Conservation (phyloP, 2,797 vertebrate genomes). For the Australoheros facetus region DNA sequence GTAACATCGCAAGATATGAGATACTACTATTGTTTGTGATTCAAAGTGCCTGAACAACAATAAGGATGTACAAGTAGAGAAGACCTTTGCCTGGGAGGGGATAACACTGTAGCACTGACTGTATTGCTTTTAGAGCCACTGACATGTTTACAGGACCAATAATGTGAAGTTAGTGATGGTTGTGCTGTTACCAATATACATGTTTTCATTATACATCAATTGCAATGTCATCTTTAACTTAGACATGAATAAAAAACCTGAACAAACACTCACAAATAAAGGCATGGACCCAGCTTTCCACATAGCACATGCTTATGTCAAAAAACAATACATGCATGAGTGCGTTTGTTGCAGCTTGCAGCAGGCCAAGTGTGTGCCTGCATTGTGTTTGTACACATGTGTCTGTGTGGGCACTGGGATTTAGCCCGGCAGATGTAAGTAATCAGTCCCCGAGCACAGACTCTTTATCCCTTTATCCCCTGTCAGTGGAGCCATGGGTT, state of each 20-base stretch:
- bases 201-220: slow-evolving; percentile 30
- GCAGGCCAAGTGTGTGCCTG: slow-evolving; percentile 58
- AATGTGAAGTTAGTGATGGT: slow-evolving; percentile 14
- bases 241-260: slow-evolving; percentile 24
- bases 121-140: slow-evolving; percentile 24
- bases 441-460: slow-evolving; percentile 86
- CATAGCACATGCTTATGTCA: slow-evolving; percentile 61
- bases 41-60: not conserved
- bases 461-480: slow-evolving; percentile 94
- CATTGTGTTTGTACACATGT: slow-evolving; percentile 40
- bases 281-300: slow-evolving; percentile 33
- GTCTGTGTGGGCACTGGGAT: slow-evolving; percentile 62
- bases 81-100: slow-evolving; percentile 17
- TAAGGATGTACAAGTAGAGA: not conserved
- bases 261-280: slow-evolving; percentile 10
- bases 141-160: slow-evolving; percentile 47
- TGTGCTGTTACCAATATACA: slow-evolving; percentile 20
- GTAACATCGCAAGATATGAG: not conserved
- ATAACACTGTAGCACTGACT: slow-evolving; percentile 7
- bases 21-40: not conserved
- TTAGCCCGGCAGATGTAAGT: slow-evolving; percentile 90
- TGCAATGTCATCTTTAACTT: slow-evolving; percentile 34
- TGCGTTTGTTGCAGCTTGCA: slow-evolving; percentile 60
- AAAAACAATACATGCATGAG: slow-evolving; percentile 71
- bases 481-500: slow-evolving; percentile 83